Base-by-base conservation (phyloP, 2,113 vertebrate species). In the Brachypodius melanocephalos region DNA sequence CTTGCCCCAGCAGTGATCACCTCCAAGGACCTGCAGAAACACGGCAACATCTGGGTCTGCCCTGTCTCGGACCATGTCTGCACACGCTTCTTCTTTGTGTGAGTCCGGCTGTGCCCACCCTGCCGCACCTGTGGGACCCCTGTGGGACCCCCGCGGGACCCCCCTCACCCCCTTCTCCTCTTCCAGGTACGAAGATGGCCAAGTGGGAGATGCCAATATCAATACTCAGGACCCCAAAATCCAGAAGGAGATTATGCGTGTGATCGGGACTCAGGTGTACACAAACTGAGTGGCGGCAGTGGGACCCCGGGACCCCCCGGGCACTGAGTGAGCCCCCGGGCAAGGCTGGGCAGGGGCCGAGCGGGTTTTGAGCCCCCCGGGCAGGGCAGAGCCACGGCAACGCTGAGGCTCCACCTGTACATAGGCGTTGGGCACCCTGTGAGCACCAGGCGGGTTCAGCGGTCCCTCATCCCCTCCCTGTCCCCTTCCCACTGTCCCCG, bases 211-310 rank as follows among this genome's bases (percentile, higher is more conserved):
- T 12, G 99, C 99, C 94, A 99, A 99, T 97, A 99, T 99, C 97
- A 99, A 99, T 98, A 99, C 99, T 98, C 99, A 99, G 98, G 99
- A 99, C 98, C 99, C 99, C 93, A 99, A 99, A 97, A 99, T 99
- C 93, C 99, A 99, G 98, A 99, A 99, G 98, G 99, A 99, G 98
- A 99, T 99, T 97, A 99, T 99, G 99, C 99, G 99, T 88, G 99
- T 99, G 97, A 99, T 99, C 48, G 99, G 99, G 96, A 99, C 99
- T 98, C 99, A 99, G 98, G 99, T 99, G 97, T 99, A 99, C 98
- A 99, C 99, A 94, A 99, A 99, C 98, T 99, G 98, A 99, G 97
- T n/a, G 74, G 96, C 0, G 1, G 72, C 18, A 3, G 25, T 25
- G 62, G 32, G 8, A 46, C 34, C 82, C 51, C 0, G 31, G 93